Evolutionary conservation across 1,140 invertebrate species (phyloP).

Genomic region (Neodiprion virginianus): DNA sequence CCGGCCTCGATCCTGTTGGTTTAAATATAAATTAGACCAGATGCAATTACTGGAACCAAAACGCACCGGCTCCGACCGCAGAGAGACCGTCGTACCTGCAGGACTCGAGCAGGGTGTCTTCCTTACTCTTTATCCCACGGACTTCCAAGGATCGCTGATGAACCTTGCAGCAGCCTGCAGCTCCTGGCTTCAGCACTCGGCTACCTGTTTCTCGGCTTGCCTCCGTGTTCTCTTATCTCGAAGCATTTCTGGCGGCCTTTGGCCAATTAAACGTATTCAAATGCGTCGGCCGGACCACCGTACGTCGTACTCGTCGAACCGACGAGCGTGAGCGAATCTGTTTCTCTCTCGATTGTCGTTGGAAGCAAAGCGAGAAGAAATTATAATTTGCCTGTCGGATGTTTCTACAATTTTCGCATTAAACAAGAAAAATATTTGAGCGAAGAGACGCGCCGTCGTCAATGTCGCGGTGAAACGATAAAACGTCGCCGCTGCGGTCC

Average conservation of each 20-base stretch:
- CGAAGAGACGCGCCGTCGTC: too few relatives aligned
- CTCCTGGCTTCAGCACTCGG: not conserved
- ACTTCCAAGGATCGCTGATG: constrained; percentile 5
- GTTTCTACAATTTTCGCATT: too few relatives aligned
- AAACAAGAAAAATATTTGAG: too few relatives aligned
- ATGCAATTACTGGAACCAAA: constrained; percentile 3
- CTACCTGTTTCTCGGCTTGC: not conserved
- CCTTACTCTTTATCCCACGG: not conserved
- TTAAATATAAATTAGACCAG: constrained; percentile 6
- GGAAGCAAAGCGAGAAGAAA: too few relatives aligned
- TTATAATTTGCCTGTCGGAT: too few relatives aligned
- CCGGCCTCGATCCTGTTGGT: not conserved
- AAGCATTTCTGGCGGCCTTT: constrained; percentile 4
- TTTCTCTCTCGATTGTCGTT: too few relatives aligned
- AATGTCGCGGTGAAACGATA: too few relatives aligned
- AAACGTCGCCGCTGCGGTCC: too few relatives aligned
- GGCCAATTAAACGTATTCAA: constrained; percentile 7
- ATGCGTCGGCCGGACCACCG: not conserved
- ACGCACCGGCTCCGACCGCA: not conserved
- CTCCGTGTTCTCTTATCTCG: constrained; percentile 2
- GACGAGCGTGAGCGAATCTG: too few relatives aligned
- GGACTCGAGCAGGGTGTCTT: not conserved
- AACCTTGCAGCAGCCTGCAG: not conserved
- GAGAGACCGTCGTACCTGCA: not conserved
- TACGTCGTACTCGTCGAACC: not conserved